Base-by-base conservation (phyloP, 92 coral and sea anemone species). In the Blastomussa wellsi region DNA sequence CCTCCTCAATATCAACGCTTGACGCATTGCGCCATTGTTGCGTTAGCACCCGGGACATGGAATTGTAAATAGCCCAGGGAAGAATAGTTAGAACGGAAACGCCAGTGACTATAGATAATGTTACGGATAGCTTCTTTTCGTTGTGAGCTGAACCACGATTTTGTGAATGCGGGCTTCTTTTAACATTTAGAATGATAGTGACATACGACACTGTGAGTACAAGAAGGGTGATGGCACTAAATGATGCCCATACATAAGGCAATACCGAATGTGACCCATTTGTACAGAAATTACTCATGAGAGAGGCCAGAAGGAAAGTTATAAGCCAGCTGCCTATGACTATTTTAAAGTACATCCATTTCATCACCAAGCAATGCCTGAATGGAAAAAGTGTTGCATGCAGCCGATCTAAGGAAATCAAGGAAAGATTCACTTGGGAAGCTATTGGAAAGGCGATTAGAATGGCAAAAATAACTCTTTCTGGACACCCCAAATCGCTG, bases 381-480 rank as follows among this genome's bases (percentile, higher is more conserved):
- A 78, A 78, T 11, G 82, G 82, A 78, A 33, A 78, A 36, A 78
- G 33, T 22, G 72, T 78, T 10, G 82, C 71, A 37, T 78, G 82
- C 4, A 57, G 22, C 33, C 82, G 49, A 49, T 78, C 82, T 55
- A 78, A n/a, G 15, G 68, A 35, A 32, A 77, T 55, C 39, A 32
- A 37, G 29, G 44, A 57, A 55, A 77, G 68, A 55, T 35, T 77
- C 11, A 36, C 16, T 11, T 32, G 67, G 32, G 68, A 55, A 17
- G 81, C 81, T 7, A 77, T 1, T 37, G 69, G 49, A 22, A 55
- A 77, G 10, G 28, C 37, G 42, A 70, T 1, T 19, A 12, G 11
- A 19, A 38, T 7, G 20, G 48, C 28, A 2, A 20, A 35, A 17
- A 22, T 8, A 16, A 49, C n/a, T 28, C 10, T 0, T 3, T 20